A percentile compares a stretch with the other conserved stretches of the same genome.
phyloP scores from a whole-genome alignment of 2,797 vertebrate genomes.

The Linurgus olivaceus region DNA sequence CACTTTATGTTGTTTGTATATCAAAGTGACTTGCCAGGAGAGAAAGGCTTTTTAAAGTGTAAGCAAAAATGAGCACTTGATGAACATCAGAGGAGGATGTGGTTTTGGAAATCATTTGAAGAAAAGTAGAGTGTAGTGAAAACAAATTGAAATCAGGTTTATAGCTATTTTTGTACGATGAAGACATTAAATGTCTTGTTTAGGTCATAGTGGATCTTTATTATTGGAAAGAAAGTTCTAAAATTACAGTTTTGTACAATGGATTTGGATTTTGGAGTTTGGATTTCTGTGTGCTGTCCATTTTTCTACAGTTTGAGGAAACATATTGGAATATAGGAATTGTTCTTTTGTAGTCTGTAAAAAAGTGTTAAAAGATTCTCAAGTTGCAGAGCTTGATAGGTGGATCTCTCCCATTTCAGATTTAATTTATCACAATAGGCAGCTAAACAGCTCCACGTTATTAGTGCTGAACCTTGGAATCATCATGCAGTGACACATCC shows the following conservation, averaged over 20 bases:
- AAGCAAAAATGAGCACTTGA: constrained; percentile 54
- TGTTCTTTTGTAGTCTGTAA: background rate
- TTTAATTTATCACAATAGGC: background rate
- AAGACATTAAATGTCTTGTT: background rate
- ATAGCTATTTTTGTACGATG: constrained; percentile 14
- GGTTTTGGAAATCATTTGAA: constrained; percentile 69
- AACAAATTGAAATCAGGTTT: constrained; percentile 61
- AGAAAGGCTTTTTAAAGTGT: constrained; percentile 54
- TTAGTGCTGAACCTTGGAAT: background rate
- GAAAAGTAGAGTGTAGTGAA: constrained; percentile 41
- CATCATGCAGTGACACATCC: accelerated
- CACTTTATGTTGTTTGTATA: constrained; percentile 71
- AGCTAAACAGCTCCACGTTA: background rate
- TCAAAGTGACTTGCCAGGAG: constrained; percentile 68
- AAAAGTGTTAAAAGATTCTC: background rate
- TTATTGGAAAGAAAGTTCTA: background rate
- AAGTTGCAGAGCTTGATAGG: background rate
- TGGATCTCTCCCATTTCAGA: background rate
- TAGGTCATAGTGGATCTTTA: background rate
- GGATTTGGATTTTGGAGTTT: background rate
- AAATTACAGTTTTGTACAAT: background rate
- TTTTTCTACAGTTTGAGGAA: background rate
- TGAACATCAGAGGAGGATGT: constrained; percentile 60
- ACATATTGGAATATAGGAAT: background rate
- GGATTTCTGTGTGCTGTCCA: background rate